These are phyloP conservation scores for Eulemur albifrons DNA, from an alignment of 2,797 vertebrate genomes.

Conservation along the genomic window DNA sequence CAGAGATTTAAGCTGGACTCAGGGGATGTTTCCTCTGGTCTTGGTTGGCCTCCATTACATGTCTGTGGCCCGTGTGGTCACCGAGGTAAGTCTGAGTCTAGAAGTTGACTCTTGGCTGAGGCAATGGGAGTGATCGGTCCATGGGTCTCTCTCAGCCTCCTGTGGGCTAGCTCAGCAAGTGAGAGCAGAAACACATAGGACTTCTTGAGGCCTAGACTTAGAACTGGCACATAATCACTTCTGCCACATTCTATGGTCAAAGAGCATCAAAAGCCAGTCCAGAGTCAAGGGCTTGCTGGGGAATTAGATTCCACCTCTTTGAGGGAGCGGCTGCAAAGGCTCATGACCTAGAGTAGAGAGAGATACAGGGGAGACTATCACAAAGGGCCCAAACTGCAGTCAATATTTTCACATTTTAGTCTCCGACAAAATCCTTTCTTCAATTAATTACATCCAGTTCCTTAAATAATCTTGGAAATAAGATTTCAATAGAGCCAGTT, in stretches of 20 bases:
- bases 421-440: background rate
- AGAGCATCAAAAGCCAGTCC: background rate
- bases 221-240: background rate
- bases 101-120: background rate
- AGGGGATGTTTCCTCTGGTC: background rate
- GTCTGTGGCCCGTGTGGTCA: background rate
- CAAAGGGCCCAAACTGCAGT: background rate
- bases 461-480: slow-evolving; percentile 35
- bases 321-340: background rate
- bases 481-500: background rate
- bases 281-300: background rate
- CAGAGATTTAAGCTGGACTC: background rate
- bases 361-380: background rate
- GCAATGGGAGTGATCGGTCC: background rate
- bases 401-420: background rate
- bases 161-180: background rate
- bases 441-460: background rate
- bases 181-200: background rate
- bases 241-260: background rate
- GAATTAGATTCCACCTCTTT: background rate
- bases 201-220: background rate
- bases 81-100: background rate
- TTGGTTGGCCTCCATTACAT: background rate
- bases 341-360: background rate
- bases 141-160: background rate